These are phyloP conservation scores for Ectemnius continuus DNA, from an alignment of 2,888 invertebrate species.

Conservation along the genomic window DNA sequence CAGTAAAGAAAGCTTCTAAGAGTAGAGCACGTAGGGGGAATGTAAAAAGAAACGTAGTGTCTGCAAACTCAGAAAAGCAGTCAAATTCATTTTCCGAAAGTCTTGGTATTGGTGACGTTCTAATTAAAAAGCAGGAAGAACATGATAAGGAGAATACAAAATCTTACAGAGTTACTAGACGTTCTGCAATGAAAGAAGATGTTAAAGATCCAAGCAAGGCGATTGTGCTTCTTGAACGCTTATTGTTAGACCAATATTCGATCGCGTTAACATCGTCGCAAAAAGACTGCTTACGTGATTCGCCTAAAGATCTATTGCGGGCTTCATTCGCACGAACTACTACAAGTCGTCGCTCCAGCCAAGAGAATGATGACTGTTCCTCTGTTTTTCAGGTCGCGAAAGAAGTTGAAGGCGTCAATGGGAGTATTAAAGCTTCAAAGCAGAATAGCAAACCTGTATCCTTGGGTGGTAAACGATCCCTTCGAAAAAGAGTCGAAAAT, in stretches of 20 bases:
- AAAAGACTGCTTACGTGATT: not conserved
- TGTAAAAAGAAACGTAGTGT: not conserved
- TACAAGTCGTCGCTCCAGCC: constrained; percentile 29
- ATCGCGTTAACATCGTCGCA: not conserved
- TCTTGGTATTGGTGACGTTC: not conserved
- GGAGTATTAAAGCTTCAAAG: not conserved
- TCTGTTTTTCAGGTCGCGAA: constrained; percentile 45
- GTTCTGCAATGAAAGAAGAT: not conserved
- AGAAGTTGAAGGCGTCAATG: constrained; percentile 7
- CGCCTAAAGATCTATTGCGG: not conserved
- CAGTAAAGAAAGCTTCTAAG: not conserved
- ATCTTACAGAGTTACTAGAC: not conserved
- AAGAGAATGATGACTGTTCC: constrained; percentile 29
- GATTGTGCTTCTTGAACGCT: not conserved
- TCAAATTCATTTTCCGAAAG: not conserved
- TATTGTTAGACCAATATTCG: not conserved
- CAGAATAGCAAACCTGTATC: not conserved
- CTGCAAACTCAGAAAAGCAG: not conserved
- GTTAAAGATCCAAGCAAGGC: too few species aligned
- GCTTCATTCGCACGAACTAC: constrained; percentile 14
- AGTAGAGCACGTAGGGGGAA: not conserved
- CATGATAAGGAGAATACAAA: not conserved
- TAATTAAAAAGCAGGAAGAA: not conserved
- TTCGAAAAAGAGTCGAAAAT: not conserved
- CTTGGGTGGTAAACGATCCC: constrained; percentile 23